Base-by-base conservation (phyloP, 2,888 invertebrate genomes). In the Hypercompe scribonia region DNA sequence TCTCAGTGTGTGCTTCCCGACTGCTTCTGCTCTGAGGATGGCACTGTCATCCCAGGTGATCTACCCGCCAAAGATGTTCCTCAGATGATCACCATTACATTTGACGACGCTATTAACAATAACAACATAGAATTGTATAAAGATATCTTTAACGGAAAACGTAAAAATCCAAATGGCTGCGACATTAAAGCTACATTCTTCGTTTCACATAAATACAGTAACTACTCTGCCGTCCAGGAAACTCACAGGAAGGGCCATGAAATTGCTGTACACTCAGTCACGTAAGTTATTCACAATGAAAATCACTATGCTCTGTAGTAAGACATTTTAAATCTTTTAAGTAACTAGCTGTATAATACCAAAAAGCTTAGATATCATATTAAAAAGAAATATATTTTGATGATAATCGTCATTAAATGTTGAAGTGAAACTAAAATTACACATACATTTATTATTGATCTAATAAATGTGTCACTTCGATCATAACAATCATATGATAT, bases 31-130 rank as follows among this genome's bases (percentile, higher is more conserved):
- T 98, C 98, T 18, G 98, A 98, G 91, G 98, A 98, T 89, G 98
- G 98, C 80, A 98, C 98, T 58, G 96, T 96, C 65, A 97, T 98
- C 84, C 98, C 98, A 78, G 98, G 98, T 24, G 98, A 98, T 89
- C 94, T 98, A 68, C 98, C 98, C 24, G 91, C 97, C 78, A 98
- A 97, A 93, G 98, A 98, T 88, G 98, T 99, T 0, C 99, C 99
- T 10, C 98, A 99, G 96, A 99, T 99, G 99, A 97, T 99, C 89
- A 98, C 98, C 74, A 98, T 99, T 90, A 99, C 99, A 70, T 99
- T 99, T 91, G 99, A 99, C 90, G 99, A 99, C 88, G 99, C 99
- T 88, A 98, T 99, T 93, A 99, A 99, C 93, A 98, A 98, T 94
- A 98, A 99, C 95, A 99, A 99, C 94, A 99, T 99, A 90, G 98